Evolutionary conservation across 2,888 invertebrate genomes (phyloP).

Genomic region (Trichopria drosophilae): DNA sequence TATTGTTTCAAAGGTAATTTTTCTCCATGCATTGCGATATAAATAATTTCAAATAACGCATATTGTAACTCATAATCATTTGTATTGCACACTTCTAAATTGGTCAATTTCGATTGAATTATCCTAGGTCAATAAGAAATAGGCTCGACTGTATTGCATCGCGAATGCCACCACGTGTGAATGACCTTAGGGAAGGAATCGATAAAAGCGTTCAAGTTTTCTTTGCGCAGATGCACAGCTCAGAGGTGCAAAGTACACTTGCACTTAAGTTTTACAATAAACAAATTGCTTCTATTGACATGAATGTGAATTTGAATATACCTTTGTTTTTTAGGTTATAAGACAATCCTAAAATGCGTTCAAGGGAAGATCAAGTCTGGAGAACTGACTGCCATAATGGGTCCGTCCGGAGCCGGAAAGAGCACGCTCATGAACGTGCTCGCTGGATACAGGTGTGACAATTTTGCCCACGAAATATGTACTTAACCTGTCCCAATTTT

Average conservation of each 20-base stretch:
- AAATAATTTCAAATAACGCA: too few species aligned
- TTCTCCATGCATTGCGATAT: constrained; percentile 5
- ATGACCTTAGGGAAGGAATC: constrained; percentile 50
- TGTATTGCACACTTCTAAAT: constrained; percentile 13
- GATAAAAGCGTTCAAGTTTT: constrained; percentile 47
- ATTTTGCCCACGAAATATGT: too few species aligned
- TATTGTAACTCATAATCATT: too few species aligned
- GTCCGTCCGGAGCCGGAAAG: constrained; percentile 83
- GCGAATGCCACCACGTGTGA: constrained; percentile 43
- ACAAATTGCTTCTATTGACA: too few species aligned
- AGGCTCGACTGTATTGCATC: constrained; percentile 25
- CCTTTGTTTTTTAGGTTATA: constrained; percentile 66
- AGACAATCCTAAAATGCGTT: constrained; percentile 84
- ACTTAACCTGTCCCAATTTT: neutral
- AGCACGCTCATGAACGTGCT: constrained; percentile 86
- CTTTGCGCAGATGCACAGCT: constrained; percentile 39
- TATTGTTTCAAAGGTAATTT: constrained; percentile 9
- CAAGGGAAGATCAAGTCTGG: constrained; percentile 87
- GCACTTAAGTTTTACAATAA: constrained; percentile 23
- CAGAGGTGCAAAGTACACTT: constrained; percentile 31
- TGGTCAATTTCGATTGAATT: constrained; percentile 21
- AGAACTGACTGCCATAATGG: constrained; percentile 95
- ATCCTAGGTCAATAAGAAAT: constrained; percentile 12
- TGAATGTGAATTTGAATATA: too few species aligned
- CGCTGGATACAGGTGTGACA: constrained; percentile 87